Percentiles rank a stretch among this genome's conserved stretches.
Evolutionary conservation across 2,113 vertebrate species (phyloP).

Genomic region (Peromyscus leucopus): DNA sequence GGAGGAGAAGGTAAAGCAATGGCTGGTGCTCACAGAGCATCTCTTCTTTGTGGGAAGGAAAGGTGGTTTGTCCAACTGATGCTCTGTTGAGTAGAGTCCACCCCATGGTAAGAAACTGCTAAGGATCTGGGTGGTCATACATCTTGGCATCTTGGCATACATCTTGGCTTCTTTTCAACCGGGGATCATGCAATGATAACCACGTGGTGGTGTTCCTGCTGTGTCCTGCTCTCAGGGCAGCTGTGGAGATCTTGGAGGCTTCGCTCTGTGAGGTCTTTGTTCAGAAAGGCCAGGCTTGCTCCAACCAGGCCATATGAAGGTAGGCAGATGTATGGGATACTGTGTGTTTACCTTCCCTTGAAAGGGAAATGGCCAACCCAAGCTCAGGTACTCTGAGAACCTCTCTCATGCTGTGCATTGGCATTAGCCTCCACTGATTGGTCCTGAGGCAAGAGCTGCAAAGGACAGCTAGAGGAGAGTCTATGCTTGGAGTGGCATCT

Average conservation of each 20-base stretch:
- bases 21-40: background rate
- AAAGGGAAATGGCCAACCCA: background rate
- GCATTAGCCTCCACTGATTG: background rate
- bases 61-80: background rate
- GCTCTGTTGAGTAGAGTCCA: background rate
- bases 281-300: background rate
- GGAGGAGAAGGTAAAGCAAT: background rate
- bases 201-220: background rate
- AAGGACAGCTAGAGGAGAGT: background rate
- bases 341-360: background rate
- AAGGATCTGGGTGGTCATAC: background rate
- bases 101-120: background rate
- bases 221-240: accelerated
- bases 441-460: background rate
- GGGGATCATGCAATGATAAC: background rate
- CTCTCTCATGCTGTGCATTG: background rate
- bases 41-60: background rate
- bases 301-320: background rate
- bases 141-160: background rate
- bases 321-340: background rate
- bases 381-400: background rate
- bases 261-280: background rate
- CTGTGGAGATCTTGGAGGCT: background rate
- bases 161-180: background rate
- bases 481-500: background rate